These are phyloP conservation scores for Anolis sagrei DNA, from an alignment of 2,113 vertebrate species.

Conservation along the genomic window DNA sequence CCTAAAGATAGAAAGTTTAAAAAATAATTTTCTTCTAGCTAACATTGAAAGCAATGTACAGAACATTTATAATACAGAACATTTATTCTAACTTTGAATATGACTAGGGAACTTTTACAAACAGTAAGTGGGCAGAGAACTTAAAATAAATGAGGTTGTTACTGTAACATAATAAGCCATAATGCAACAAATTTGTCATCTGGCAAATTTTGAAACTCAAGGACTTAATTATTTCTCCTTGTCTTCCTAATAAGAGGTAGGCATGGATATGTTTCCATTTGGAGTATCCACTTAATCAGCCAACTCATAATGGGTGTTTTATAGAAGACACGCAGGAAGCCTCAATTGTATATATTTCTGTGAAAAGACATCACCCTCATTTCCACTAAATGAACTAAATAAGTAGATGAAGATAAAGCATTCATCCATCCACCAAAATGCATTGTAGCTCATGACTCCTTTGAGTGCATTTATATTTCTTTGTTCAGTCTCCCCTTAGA, in stretches of 20 bases:
- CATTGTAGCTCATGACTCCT: constrained; percentile 50
- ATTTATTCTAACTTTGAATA: background rate
- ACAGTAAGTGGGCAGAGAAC: background rate
- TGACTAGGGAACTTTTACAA: background rate
- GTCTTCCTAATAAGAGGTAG: constrained; percentile 7
- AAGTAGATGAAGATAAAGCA: constrained; percentile 54
- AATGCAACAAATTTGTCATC: constrained; percentile 30
- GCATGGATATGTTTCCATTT: constrained; percentile 21
- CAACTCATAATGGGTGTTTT: constrained; percentile 9
- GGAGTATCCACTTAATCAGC: constrained; percentile 12
- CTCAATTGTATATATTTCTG: constrained; percentile 9
- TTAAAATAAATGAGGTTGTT: constrained; percentile 19
- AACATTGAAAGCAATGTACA: background rate
- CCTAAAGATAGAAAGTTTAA: background rate
- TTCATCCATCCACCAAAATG: constrained; percentile 26
- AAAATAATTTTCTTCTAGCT: background rate
- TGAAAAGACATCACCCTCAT: constrained; percentile 37
- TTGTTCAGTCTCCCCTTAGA: constrained; percentile 59
- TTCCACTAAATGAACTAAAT: constrained; percentile 28
- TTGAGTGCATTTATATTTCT: constrained; percentile 52
- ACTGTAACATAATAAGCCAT: constrained; percentile 7
- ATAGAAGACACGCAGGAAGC: constrained; percentile 14
- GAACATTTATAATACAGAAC: background rate
- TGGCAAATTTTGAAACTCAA: constrained; percentile 25
- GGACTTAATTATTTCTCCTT: constrained; percentile 28